Evolutionary conservation across 2,113 vertebrate species (phyloP).

Genomic region (Campylomormyrus numenius): DNA sequence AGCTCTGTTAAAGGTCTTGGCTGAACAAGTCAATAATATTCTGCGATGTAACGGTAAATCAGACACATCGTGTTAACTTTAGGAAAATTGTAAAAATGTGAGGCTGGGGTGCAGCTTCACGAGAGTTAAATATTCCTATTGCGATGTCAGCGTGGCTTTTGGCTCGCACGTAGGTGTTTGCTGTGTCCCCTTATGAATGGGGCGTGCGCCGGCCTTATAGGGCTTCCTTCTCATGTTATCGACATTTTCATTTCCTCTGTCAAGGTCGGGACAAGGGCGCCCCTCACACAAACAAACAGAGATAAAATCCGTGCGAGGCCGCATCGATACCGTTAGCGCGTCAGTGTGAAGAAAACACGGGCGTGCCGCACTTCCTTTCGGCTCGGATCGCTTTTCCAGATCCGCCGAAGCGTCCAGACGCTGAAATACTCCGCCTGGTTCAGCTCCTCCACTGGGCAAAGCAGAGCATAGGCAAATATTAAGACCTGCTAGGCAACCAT

Average conservation of each 20-base stretch:
- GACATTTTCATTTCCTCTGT: neutral
- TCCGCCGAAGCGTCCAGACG: neutral
- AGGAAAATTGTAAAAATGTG: neutral
- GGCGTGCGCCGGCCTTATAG: neutral
- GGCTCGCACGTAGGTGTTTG: neutral
- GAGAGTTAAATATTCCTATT: neutral
- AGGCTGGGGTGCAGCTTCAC: neutral
- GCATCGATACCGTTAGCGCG: neutral
- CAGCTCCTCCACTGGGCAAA: neutral
- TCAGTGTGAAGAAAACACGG: neutral
- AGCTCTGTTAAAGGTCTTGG: neutral
- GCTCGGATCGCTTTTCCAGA: neutral
- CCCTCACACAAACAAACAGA: neutral
- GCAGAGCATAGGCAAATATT: neutral
- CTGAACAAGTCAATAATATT: neutral
- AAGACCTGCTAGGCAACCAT: neutral
- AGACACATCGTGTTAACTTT: neutral
- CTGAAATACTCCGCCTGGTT: neutral
- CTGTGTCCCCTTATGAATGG: neutral
- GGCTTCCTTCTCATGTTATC: neutral
- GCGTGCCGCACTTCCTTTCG: neutral
- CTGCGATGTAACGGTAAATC: neutral
- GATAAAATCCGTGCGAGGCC: neutral
- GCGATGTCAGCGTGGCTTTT: neutral
- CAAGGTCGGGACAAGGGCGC: neutral